These are phyloP conservation scores for Leptinotarsa tumamoca DNA, from an alignment of 2,888 invertebrate species.

Conservation along the genomic window DNA sequence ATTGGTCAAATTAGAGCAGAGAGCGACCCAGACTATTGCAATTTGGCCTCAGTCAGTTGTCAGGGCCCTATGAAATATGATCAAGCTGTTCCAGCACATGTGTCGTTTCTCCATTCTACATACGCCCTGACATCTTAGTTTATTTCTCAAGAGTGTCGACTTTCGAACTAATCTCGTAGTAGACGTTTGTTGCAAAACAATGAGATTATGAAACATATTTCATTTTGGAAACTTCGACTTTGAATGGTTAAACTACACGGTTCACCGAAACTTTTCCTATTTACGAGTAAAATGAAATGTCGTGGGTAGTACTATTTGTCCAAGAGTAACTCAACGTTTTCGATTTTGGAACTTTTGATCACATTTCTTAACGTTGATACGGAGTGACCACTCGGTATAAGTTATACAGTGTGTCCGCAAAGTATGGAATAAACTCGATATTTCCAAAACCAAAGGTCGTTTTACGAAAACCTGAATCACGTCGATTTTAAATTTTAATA, in stretches of 20 bases:
- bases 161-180: conserved; percentile 40
- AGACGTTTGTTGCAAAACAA: conserved; percentile 25
- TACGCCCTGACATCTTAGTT: conserved; percentile 50
- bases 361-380: background rate
- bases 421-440: too few relatives aligned
- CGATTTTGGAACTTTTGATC: background rate
- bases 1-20: conserved; percentile 56
- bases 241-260: background rate
- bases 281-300: background rate
- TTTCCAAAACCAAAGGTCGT: too few relatives aligned
- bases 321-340: background rate
- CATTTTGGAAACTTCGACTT: conserved; percentile 23
- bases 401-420: too few relatives aligned
- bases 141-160: conserved; percentile 44
- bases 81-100: conserved; percentile 47
- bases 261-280: conserved; percentile 18
- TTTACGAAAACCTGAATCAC: too few relatives aligned
- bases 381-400: too few relatives aligned
- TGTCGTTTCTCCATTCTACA: conserved; percentile 46
- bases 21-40: conserved; percentile 44
- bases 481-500: too few relatives aligned
- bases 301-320: background rate
- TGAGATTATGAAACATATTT: conserved; percentile 26
- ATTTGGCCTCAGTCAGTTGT: conserved; percentile 47
- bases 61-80: conserved; percentile 48